Evolutionary conservation across 2,797 vertebrate genomes (phyloP).

Genomic region (Petrocephalus schoutedeni): DNA sequence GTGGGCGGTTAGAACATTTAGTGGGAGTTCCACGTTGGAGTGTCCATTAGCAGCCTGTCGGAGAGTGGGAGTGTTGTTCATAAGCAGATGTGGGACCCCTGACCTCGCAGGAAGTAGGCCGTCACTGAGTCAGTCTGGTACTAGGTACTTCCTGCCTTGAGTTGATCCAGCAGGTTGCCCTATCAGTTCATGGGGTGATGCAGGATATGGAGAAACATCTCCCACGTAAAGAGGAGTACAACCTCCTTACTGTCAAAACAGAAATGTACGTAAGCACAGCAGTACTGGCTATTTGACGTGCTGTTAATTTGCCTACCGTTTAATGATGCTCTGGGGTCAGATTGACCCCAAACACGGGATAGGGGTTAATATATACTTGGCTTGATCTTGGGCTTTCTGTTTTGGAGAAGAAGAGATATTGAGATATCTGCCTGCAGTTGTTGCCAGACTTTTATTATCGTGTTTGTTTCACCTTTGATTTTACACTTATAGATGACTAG

Average conservation of each 20-base stretch:
- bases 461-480: neutral
- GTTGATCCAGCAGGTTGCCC: constrained; percentile 13
- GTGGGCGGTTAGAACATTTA: constrained; percentile 56
- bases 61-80: constrained; percentile 37
- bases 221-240: neutral
- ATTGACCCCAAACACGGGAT: no score
- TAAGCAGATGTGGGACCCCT: constrained; percentile 37
- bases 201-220: neutral
- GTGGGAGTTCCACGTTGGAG: constrained; percentile 45
- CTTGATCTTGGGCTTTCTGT: neutral
- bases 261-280: neutral
- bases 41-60: constrained; percentile 49
- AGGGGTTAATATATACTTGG: neutral
- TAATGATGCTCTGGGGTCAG: no score
- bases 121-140: constrained; percentile 20
- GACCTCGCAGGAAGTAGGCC: constrained; percentile 27
- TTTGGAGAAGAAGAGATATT: neutral
- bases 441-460: neutral
- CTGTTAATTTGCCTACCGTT: no score
- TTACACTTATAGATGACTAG: neutral
- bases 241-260: neutral
- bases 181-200: neutral
- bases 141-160: constrained; percentile 18
- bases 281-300: neutral
- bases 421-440: neutral